Base-by-base conservation (phyloP, 2,113 vertebrate species). In the Cheilinus undulatus region DNA sequence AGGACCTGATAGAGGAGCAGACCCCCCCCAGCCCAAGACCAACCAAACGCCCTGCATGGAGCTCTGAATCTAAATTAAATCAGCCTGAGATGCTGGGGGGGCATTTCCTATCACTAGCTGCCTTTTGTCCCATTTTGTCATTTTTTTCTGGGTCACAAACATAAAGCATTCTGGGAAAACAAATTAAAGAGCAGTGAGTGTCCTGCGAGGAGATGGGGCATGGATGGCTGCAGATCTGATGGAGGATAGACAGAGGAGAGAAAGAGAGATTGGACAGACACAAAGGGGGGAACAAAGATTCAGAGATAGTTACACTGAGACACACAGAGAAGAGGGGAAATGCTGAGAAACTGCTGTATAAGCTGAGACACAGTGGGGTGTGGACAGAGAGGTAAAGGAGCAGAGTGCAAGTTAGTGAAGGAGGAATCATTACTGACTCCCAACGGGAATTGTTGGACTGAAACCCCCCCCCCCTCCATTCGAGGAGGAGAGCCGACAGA, bases 61-160 rank as follows among this genome's bases (percentile, higher is more conserved):
- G 40, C 68, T 53, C 67, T 26, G 26, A 38, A 76, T 74, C 38
- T 40, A 71, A 86, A 80, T 86, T 6, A 67, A 69, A 73, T 86
- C 54, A 59, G 64, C 17, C 19, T 24, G 9, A 69, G 42, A 63
- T 40, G 58, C 42, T 1, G 3, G 1, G 4, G 57, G 45, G 59
- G 22, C 26, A 48, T 42, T 53, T 49, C 24, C 45, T 46, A 3
- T 30, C 52, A 7, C 28, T 15, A 52, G 67, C 30, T 63, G 24
- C 7, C 28, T n/a, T 19, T 8, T 9, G 8, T 11, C 7, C 20
- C 11, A 10, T 32, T 42, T 27, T 43, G n/a, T 43, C 14, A 9
- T 22, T 4, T 24, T 6, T 57, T 3, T 40, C 38, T 50, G 19
- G 4, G 14, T 17, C 40, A n/a, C 36, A 54, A 19, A 54, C 30